Base-by-base conservation (phyloP, 1,140 invertebrate species). In the Drosophila lacertosa region DNA sequence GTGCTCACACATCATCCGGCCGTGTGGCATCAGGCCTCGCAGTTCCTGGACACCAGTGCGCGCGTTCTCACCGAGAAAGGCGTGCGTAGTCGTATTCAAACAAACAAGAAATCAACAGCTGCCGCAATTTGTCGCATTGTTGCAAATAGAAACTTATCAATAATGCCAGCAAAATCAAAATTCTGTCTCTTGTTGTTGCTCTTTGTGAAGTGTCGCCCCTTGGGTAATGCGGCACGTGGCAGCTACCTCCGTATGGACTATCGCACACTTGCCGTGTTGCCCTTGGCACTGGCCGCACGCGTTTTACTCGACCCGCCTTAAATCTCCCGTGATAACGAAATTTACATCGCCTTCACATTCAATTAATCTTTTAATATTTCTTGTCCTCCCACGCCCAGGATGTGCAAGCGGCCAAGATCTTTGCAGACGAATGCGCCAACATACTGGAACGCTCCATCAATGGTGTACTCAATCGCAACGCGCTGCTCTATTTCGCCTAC, bases 21-120 rank as follows among this genome's bases (percentile, higher is more conserved):
- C 77, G 97, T 99, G 44, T 99, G 99, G 99, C 98, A 99, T 91
- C 98, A 99, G 92, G 98, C 98, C 0, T 98, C 98, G 0, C 95
- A 98, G 74, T 99, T 98, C 92, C 93, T 99, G 10, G 98, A 99
- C 91, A 94, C 97, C 76, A 98, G 97, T 63, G 96, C 97, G 5
- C 98, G 98, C 90, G 94, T 97, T 55, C 92, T 99, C 7, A 95
- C 95, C 16, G 98, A 99, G 90, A 99, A 99, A 93, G 98, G 98
- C 89, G 97, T 96, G 91, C 93, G 93, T 92, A 86, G 78, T 63
- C 53, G 37, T 64, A 47, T 59, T 53, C 35, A 33, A 29, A 29
- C 24, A 7, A 44, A 4, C 1, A 40, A 18, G 7, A 40, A 40
- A 37, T 39, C 13, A 54, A 50, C 47, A 50, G n/a, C 35, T 54